phyloP scores from a whole-genome alignment of 2,113 vertebrate species.

The Myanophis thanlyinensis region DNA sequence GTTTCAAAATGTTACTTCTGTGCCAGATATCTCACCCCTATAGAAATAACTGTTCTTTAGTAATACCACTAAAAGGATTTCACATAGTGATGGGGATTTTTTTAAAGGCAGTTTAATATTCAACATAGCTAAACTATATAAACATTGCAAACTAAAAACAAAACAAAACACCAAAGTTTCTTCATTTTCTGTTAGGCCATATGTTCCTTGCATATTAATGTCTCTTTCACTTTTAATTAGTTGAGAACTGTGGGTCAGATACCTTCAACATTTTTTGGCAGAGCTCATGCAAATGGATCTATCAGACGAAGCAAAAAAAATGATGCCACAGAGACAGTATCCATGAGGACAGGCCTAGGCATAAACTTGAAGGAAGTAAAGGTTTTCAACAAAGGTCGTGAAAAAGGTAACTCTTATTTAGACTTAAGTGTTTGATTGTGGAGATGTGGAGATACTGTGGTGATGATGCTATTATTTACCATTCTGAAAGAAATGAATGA shows the following conservation, averaged over 20 bases:
- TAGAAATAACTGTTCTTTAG: constrained; percentile 73
- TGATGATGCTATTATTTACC: background rate
- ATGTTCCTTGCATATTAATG: constrained; percentile 62
- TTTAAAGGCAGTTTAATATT: constrained; percentile 57
- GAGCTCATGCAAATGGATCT: constrained; percentile 96
- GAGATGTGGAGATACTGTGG: constrained; percentile 9
- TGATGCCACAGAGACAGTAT: constrained; percentile 85
- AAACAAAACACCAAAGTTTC: constrained; percentile 16
- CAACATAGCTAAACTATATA: constrained; percentile 51
- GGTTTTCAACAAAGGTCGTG: constrained; percentile 92
- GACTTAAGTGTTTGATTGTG: constrained; percentile 42
- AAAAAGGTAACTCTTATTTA: constrained; percentile 88
- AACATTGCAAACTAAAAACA: constrained; percentile 45
- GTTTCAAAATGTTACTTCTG: constrained; percentile 71
- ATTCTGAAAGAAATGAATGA: background rate
- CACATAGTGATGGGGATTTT: constrained; percentile 55
- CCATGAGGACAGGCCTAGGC: constrained; percentile 93
- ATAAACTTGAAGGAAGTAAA: constrained; percentile 98
- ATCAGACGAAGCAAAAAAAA: constrained; percentile 92
- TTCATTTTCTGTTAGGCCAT: constrained; percentile 48
- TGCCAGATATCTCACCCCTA: constrained; percentile 73
- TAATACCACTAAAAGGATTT: constrained; percentile 66
- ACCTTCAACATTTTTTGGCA: constrained; percentile 72
- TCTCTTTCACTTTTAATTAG: constrained; percentile 68
- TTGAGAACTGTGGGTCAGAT: constrained; percentile 67